Conservation (phyloP, 2,113 vertebrate species). For the Arothron firmamentum region DNA sequence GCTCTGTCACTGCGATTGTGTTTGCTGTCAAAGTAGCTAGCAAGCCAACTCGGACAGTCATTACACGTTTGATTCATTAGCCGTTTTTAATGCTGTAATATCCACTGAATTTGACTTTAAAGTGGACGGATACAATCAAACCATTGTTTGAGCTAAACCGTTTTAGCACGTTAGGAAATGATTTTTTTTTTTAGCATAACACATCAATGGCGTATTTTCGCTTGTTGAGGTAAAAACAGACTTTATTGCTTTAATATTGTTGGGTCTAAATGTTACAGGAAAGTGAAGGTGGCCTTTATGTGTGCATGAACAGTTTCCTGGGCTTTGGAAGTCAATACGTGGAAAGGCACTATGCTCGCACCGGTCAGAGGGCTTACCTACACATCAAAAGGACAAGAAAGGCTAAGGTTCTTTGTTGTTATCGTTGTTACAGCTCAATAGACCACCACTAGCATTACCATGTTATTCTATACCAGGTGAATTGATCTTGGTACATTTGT, state of each 20-base stretch:
- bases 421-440: too few species aligned
- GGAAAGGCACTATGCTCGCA: conserved; percentile 85
- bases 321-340: conserved; percentile 94
- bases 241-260: not conserved
- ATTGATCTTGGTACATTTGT: not conserved
- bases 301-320: conserved; percentile 98
- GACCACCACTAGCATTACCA: too few species aligned
- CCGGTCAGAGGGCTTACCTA: conserved; percentile 90
- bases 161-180: conserved; percentile 2
- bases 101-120: not conserved
- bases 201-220: not conserved
- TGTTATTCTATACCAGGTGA: too few species aligned
- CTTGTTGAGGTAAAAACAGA: not conserved
- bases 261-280: conserved; percentile 73
- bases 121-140: not conserved
- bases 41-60: not conserved
- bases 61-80: not conserved
- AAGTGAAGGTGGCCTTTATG: conserved; percentile 91
- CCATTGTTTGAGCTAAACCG: not conserved
- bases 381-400: conserved; percentile 90
- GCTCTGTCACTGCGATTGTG: conserved; percentile 15
- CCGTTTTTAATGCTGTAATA: too few species aligned
- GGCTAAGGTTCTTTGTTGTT: conserved; percentile 71
- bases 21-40: conserved; percentile 38
- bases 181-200: not conserved